Evolutionary conservation across 2,888 invertebrate genomes (phyloP).

Genomic region (Chymomyza fuscimana): DNA sequence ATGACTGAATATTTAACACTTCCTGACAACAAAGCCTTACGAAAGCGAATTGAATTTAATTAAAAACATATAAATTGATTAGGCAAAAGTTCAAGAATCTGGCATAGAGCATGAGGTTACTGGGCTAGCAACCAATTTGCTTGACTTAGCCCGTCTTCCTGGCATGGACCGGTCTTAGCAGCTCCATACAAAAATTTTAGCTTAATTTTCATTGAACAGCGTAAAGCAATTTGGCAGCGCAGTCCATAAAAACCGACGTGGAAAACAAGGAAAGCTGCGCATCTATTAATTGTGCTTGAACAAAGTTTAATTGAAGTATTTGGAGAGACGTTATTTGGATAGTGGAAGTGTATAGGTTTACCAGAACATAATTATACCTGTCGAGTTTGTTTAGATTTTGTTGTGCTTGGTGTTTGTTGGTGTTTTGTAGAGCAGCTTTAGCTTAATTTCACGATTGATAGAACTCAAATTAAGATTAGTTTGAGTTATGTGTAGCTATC

Average conservation of each 20-base stretch:
- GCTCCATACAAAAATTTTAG: background rate
- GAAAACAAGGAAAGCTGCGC: background rate
- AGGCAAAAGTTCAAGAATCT: constrained; percentile 41
- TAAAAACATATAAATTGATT: constrained; percentile 68
- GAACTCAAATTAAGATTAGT: constrained; percentile 60
- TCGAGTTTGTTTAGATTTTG: constrained; percentile 54
- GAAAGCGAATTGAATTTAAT: constrained; percentile 65
- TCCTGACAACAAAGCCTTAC: constrained; percentile 2
- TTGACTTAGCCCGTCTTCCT: background rate
- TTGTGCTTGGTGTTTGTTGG: constrained; percentile 20
- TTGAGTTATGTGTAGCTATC: background rate
- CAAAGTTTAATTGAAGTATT: constrained; percentile 68
- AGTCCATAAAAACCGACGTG: background rate
- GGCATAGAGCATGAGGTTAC: constrained; percentile 32
- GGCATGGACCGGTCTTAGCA: too few relatives aligned
- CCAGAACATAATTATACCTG: constrained; percentile 63
- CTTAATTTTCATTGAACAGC: constrained; percentile 34
- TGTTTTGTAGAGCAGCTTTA: constrained; percentile 25
- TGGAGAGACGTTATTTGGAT: constrained; percentile 5
- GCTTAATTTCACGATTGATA: constrained; percentile 70
- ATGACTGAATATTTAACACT: constrained; percentile 35
- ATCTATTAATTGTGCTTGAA: constrained; percentile 64
- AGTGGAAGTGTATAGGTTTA: background rate
- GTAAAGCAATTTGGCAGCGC: constrained; percentile 18
- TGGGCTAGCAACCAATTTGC: constrained; percentile 27